These are phyloP conservation scores for Nebria salina DNA, from an alignment of 2,888 invertebrate species.

Conservation along the genomic window DNA sequence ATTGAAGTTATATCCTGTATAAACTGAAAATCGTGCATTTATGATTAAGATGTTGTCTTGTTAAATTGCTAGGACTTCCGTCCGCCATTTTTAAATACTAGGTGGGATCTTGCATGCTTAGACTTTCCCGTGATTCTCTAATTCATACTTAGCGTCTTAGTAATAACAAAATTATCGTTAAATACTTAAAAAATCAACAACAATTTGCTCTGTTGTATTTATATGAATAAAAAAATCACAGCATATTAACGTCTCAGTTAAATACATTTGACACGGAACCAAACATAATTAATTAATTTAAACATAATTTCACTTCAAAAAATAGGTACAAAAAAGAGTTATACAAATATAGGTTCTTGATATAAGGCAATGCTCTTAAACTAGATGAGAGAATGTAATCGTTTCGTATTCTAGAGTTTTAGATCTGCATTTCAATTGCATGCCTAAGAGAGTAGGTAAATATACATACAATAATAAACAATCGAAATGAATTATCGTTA, in stretches of 20 bases:
- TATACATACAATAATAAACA: neutral
- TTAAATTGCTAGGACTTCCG: neutral
- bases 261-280: neutral
- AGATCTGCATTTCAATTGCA: neutral
- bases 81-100: neutral
- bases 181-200: neutral
- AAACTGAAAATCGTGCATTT: neutral
- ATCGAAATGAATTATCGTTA: neutral
- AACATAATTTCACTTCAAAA: neutral
- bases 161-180: neutral
- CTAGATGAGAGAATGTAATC: neutral
- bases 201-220: neutral
- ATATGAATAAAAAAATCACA: neutral
- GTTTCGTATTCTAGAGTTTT: neutral
- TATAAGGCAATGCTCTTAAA: neutral
- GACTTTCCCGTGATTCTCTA: slow-evolving; percentile 34
- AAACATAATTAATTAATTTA: neutral
- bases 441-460: neutral
- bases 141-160: slow-evolving; percentile 20
- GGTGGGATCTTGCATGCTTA: slow-evolving; percentile 29
- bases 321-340: too few species aligned
- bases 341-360: too few species aligned
- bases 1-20: neutral
- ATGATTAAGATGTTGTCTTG: slow-evolving; percentile 5
- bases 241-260: neutral